Percentiles rank a stretch among this genome's conserved stretches.
Conservation (phyloP, 2,113 vertebrate species). For the Cyanoramphus novaezelandiae region DNA sequence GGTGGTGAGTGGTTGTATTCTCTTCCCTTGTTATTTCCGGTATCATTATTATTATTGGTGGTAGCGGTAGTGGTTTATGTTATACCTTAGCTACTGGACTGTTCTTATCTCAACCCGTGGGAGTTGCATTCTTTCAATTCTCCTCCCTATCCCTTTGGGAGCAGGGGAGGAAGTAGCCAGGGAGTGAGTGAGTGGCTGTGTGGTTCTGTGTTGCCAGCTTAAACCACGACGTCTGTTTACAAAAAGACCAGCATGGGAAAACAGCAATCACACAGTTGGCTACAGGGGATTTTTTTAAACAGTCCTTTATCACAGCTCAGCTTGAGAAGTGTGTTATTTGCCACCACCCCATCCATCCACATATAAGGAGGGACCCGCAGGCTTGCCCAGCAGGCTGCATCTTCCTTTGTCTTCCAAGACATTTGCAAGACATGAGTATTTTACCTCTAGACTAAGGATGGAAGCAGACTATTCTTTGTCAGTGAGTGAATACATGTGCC, state of each 20-base stretch:
- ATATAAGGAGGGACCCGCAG: neutral
- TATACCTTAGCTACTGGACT: no score
- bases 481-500: neutral
- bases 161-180: neutral
- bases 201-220: neutral
- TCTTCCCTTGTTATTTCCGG: no score
- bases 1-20: no score
- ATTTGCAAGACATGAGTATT: neutral
- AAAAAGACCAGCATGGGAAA: neutral
- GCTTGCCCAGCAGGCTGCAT: neutral
- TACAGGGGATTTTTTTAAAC: neutral
- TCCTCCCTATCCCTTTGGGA: no score
- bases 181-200: neutral
- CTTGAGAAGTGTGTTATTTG: neutral
- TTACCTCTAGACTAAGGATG: neutral
- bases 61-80: no score
- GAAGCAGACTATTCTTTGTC: neutral
- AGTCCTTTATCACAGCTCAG: fast-evolving
- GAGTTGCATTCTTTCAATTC: no score
- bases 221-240: neutral
- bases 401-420: neutral
- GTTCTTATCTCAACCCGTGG: no score
- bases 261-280: neutral
- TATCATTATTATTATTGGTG: no score
- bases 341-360: no score